Conservation (phyloP, 1,140 invertebrate species). For the Hycleus cichorii region DNA sequence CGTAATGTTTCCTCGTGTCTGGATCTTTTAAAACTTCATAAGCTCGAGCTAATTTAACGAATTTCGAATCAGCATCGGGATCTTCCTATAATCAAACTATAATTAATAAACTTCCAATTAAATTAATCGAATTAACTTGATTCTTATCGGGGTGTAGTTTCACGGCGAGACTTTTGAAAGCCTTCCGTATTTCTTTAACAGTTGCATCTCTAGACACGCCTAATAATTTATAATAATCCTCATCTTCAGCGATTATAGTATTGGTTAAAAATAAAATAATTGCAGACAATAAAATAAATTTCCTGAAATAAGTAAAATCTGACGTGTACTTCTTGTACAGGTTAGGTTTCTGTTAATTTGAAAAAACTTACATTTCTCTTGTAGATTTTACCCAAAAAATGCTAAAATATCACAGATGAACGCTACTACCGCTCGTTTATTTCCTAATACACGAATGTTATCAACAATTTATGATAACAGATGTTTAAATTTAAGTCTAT, state of each 20-base stretch:
- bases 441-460: too few relatives aligned
- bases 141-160: conserved; percentile 82
- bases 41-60: conserved; percentile 69
- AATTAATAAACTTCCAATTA: conserved; percentile 12
- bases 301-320: neutral
- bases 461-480: too few relatives aligned
- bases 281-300: neutral
- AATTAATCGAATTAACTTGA: conserved; percentile 44
- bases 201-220: conserved; percentile 62
- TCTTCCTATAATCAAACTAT: conserved; percentile 50
- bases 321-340: too few relatives aligned
- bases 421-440: too few relatives aligned
- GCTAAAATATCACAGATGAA: too few relatives aligned
- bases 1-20: conserved; percentile 70
- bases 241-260: conserved; percentile 5
- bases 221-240: conserved; percentile 58
- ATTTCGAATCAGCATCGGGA: conserved; percentile 64
- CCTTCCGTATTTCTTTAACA: conserved; percentile 67
- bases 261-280: neutral
- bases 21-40: conserved; percentile 82
- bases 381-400: too few relatives aligned
- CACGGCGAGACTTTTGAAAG: conserved; percentile 75
- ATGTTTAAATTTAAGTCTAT: too few relatives aligned
- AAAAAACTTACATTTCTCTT: too few relatives aligned
- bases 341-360: too few relatives aligned